phyloP scores from a whole-genome alignment of 2,888 invertebrate genomes.

The Disparrhopalites patrizii region DNA sequence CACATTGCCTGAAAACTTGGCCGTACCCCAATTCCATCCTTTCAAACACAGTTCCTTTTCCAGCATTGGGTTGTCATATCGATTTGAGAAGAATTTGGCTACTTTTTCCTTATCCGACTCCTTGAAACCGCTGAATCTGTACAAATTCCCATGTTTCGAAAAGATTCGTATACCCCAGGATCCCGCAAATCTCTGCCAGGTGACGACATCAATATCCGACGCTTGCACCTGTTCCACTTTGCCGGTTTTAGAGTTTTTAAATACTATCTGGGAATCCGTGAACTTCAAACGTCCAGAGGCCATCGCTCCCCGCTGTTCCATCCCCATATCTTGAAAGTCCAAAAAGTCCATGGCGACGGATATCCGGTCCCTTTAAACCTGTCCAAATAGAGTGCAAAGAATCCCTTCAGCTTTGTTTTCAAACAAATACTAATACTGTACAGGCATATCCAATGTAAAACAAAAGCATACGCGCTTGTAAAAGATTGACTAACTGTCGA shows the following conservation, averaged over 20 bases:
- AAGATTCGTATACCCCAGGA: conserved; percentile 60
- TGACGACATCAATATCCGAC: conserved; percentile 80
- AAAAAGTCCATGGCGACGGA: conserved; percentile 69
- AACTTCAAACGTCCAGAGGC: conserved; percentile 86
- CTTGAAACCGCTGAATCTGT: conserved; percentile 91
- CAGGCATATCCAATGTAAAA: too few relatives aligned
- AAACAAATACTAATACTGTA: too few relatives aligned
- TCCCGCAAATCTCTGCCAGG: conserved; percentile 88
- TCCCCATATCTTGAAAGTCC: conserved; percentile 79
- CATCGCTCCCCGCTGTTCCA: conserved; percentile 82
- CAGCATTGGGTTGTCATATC: conserved; percentile 79
- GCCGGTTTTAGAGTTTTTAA: conserved; percentile 94
- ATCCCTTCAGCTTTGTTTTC: too few relatives aligned
- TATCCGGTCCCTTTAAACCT: too few relatives aligned
- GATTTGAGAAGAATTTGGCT: conserved; percentile 76
- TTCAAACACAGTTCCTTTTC: conserved; percentile 90
- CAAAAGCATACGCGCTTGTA: too few relatives aligned
- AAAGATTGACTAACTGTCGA: too few relatives aligned
- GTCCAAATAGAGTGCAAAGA: too few relatives aligned
- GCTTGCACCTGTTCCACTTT: conserved; percentile 86
- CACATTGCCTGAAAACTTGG: conserved; percentile 84
- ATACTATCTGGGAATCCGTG: conserved; percentile 82
- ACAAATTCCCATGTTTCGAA: conserved; percentile 80
- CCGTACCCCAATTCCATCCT: conserved; percentile 99
- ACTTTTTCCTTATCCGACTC: conserved; percentile 89